A percentile compares a stretch with the other conserved stretches of the same genome.
Conservation (phyloP, 35 echinoderm and acorn worm genomes). For the Chiridota heheva region DNA sequence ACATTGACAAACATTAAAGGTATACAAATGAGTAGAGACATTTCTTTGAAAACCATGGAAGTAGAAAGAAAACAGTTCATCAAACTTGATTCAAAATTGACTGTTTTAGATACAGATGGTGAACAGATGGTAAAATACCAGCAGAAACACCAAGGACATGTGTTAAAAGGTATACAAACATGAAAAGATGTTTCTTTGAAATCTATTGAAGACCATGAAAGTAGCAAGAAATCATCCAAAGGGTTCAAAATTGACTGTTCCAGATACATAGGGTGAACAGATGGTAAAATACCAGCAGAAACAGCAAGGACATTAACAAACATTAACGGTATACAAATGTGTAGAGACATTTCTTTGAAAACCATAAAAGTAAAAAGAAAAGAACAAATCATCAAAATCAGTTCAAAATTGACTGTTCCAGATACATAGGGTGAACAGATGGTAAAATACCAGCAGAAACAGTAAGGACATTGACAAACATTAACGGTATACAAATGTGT, state of each 20-base stretch:
- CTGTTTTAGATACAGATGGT: background rate
- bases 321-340: too few species aligned
- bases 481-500: too few species aligned
- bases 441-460: background rate
- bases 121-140: background rate
- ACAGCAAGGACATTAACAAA: too few species aligned
- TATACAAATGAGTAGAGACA: too few species aligned
- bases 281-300: background rate
- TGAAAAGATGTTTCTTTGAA: too few species aligned
- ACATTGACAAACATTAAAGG: too few species aligned
- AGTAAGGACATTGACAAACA: too few species aligned
- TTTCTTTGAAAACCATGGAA: too few species aligned
- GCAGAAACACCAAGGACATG: background rate
- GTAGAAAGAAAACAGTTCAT: background rate
- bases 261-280: background rate
- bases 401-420: background rate
- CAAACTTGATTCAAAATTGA: background rate
- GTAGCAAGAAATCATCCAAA: conserved; percentile 17
- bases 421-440: background rate
- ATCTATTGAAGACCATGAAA: too few species aligned
- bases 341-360: too few species aligned
- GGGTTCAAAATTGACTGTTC: background rate
- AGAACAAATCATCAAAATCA: conserved; percentile 14
- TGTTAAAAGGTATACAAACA: too few species aligned
- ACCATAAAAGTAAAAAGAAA: too few species aligned